Evolutionary conservation across 1,140 invertebrate genomes (phyloP).

Genomic region (Heliconius hewitsoni): DNA sequence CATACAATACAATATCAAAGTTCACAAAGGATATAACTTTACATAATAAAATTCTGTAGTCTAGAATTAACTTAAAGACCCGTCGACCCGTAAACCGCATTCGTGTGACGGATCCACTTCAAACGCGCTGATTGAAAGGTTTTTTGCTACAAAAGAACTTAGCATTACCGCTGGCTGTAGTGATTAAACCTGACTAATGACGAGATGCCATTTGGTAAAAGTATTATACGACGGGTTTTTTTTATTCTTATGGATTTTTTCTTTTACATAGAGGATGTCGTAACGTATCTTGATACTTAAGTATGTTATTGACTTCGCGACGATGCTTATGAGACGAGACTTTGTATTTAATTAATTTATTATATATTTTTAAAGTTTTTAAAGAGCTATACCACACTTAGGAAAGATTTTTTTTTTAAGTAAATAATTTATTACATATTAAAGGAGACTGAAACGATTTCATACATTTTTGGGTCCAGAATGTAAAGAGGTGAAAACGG

Average conservation of each 20-base stretch:
- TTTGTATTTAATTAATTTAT: too few relatives aligned
- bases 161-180: not conserved
- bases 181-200: conserved; percentile 6
- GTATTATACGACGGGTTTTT: not conserved
- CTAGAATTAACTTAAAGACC: not conserved
- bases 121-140: conserved; percentile 9
- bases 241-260: not conserved
- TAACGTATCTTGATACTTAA: too few relatives aligned
- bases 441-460: too few relatives aligned
- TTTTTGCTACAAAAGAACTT: conserved; percentile 5
- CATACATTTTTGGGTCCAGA: too few relatives aligned
- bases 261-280: too few relatives aligned
- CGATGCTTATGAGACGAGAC: too few relatives aligned
- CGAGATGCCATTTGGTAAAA: not conserved
- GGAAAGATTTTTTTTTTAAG: too few relatives aligned
- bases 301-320: too few relatives aligned
- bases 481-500: too few relatives aligned
- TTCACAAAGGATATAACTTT: not conserved
- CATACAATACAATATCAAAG: not conserved
- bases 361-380: too few relatives aligned
- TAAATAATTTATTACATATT: too few relatives aligned
- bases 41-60: not conserved
- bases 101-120: conserved; percentile 6
- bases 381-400: too few relatives aligned
- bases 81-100: not conserved